Percentiles rank a stretch among this genome's conserved stretches.
Evolutionary conservation across 2,888 invertebrate genomes (phyloP).

Genomic region (Archaeoteleia sp.): DNA sequence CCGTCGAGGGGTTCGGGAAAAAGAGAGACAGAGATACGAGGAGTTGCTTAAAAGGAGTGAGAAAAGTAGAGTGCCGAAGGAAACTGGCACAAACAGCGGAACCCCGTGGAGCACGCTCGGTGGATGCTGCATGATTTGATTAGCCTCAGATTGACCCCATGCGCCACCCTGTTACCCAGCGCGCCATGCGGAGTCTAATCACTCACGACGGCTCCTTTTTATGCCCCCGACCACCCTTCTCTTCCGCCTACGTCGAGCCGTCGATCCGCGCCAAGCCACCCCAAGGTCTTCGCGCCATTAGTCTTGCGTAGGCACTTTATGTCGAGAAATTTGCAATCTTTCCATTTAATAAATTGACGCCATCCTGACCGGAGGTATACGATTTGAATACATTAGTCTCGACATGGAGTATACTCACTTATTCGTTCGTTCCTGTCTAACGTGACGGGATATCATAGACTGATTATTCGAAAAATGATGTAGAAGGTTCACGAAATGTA

Average conservation of each 20-base stretch:
- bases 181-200: conserved; percentile 65
- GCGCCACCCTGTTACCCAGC: conserved; percentile 54
- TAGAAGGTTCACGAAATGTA: conserved; percentile 7
- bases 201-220: conserved; percentile 66
- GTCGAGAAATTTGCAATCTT: conserved; percentile 75
- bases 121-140: conserved; percentile 73
- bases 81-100: conserved; percentile 45
- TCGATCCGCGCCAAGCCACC: conserved; percentile 50
- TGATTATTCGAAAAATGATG: conserved; percentile 34
- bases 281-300: conserved; percentile 68
- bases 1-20: conserved; percentile 1
- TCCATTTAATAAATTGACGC: conserved; percentile 75
- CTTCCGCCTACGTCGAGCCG: conserved; percentile 38
- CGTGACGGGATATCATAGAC: conserved; percentile 61
- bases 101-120: conserved; percentile 55
- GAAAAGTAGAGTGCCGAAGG: conserved; percentile 35
- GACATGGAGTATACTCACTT: conserved; percentile 43
- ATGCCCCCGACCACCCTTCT: conserved; percentile 48
- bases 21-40: conserved; percentile 39
- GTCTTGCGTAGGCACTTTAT: conserved; percentile 73
- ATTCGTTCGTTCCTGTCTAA: conserved; percentile 46
- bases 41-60: conserved; percentile 51
- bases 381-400: conserved; percentile 72
- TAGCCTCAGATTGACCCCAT: conserved; percentile 75
- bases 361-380: conserved; percentile 63